A percentile compares a stretch with the other conserved stretches of the same genome.
phyloP scores from a whole-genome alignment of 2,888 invertebrate species.

The Anoplius nigerrimus region DNA sequence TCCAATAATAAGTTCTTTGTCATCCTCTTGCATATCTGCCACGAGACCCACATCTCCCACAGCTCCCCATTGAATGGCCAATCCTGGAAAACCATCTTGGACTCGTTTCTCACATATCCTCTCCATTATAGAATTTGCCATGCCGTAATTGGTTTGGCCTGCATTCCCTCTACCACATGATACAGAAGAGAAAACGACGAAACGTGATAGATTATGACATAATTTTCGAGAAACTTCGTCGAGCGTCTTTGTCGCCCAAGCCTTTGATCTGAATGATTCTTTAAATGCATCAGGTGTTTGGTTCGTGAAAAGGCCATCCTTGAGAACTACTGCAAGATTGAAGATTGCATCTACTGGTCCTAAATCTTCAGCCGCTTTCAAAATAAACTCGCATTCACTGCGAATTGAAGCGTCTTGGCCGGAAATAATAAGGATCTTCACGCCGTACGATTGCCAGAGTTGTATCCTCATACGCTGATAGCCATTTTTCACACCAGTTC shows the following conservation, averaged over 20 bases:
- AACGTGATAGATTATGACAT: conserved; percentile 76
- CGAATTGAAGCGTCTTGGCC: conserved; percentile 82
- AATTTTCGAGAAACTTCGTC: conserved; percentile 77
- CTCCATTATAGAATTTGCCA: conserved; percentile 84
- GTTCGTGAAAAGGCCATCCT: conserved; percentile 77
- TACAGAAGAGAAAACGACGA: conserved; percentile 82
- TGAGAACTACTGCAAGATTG: conserved; percentile 80
- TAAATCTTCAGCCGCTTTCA: conserved; percentile 77
- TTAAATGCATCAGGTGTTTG: conserved; percentile 76
- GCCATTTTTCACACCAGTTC: conserved; percentile 86
- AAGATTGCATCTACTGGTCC: conserved; percentile 81
- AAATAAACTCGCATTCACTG: conserved; percentile 82
- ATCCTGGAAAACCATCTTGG: conserved; percentile 75
- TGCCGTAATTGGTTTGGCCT: conserved; percentile 82
- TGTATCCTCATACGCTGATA: conserved; percentile 86
- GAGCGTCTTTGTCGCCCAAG: conserved; percentile 78
- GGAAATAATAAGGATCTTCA: conserved; percentile 82
- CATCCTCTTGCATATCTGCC: conserved; percentile 84
- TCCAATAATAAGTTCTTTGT: conserved; percentile 82
- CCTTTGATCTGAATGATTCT: conserved; percentile 78
- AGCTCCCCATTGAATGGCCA: conserved; percentile 82
- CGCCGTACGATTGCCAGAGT: conserved; percentile 84
- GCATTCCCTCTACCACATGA: conserved; percentile 81
- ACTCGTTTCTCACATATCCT: conserved; percentile 72
- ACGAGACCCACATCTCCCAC: conserved; percentile 86